Conservation (phyloP, 2,797 vertebrate genomes). For the Merluccius polli region DNA sequence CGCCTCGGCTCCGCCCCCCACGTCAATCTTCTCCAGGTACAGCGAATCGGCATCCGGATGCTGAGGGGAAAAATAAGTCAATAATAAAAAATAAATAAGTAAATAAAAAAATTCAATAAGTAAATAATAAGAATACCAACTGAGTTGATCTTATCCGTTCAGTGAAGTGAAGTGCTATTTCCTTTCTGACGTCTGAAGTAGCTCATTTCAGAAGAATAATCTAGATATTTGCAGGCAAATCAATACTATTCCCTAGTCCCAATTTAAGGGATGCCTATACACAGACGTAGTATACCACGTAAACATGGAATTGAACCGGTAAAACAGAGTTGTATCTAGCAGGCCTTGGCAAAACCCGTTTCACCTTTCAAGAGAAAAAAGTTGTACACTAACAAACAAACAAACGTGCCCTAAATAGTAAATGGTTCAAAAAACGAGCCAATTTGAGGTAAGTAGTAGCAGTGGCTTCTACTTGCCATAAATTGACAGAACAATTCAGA, state of each 20-base stretch:
- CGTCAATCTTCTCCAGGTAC: constrained; percentile 90
- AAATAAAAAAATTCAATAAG: too few species aligned
- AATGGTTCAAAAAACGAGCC: too few species aligned
- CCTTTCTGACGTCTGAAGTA: too few species aligned
- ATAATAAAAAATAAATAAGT: too few species aligned
- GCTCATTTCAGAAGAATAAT: too few species aligned
- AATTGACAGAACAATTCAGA: background rate
- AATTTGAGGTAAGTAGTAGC: too few species aligned
- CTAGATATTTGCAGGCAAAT: background rate
- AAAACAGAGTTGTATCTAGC: too few species aligned
- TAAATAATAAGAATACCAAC: background rate
- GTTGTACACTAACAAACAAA: too few species aligned
- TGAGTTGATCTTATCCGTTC: background rate
- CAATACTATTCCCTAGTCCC: background rate
- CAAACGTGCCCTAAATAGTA: background rate
- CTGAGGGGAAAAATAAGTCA: constrained; percentile 55
- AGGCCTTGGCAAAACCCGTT: too few species aligned
- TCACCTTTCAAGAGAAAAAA: too few species aligned
- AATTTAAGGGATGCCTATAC: background rate
- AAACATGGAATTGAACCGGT: background rate
- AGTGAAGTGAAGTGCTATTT: too few species aligned
- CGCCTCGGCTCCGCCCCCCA: constrained; percentile 88
- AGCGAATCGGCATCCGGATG: constrained; percentile 93
- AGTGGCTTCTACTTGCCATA: too few species aligned
- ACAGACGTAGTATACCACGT: background rate